These are phyloP conservation scores for Archaeoteleia sp. DNA, from an alignment of 2,888 invertebrate genomes.

Conservation along the genomic window DNA sequence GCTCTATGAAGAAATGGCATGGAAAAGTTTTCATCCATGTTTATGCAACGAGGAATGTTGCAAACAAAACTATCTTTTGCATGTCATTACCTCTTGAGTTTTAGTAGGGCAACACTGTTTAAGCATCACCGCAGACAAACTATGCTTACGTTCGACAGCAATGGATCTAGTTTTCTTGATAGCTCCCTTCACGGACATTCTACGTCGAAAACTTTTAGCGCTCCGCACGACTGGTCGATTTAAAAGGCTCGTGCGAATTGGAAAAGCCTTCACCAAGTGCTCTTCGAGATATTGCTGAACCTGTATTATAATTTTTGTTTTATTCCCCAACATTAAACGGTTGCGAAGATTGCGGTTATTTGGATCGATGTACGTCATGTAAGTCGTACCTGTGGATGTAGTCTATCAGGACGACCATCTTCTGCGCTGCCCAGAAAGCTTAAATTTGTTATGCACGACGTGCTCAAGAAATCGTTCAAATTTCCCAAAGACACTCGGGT, in stretches of 20 bases:
- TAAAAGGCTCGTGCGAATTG: slow-evolving; percentile 82
- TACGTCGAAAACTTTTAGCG: slow-evolving; percentile 79
- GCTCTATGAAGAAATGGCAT: slow-evolving; percentile 43
- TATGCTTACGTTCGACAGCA: slow-evolving; percentile 87
- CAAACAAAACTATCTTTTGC: no score
- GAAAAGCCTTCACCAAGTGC: slow-evolving; percentile 87
- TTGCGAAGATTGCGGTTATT: no score
- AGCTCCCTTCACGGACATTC: slow-evolving; percentile 93
- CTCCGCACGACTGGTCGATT: slow-evolving; percentile 76
- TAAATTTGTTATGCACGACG: slow-evolving; percentile 97
- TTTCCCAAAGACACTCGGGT: slow-evolving; percentile 97
- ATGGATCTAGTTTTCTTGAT: slow-evolving; percentile 96
- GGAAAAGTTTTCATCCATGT: no score
- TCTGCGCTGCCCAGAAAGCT: slow-evolving; percentile 96
- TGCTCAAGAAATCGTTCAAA: slow-evolving; percentile 95
- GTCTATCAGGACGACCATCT: slow-evolving; percentile 89
- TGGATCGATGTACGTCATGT: no score
- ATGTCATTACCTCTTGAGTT: no score
- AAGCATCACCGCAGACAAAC: no score
- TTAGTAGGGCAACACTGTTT: no score
- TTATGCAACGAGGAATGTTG: no score
- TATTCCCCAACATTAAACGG: no score
- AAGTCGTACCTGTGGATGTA: slow-evolving; percentile 71
- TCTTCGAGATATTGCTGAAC: slow-evolving; percentile 92
- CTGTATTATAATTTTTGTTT: slow-evolving; percentile 75